Conservation (phyloP, 2,797 vertebrate species). For the Sciaenops ocellatus region DNA sequence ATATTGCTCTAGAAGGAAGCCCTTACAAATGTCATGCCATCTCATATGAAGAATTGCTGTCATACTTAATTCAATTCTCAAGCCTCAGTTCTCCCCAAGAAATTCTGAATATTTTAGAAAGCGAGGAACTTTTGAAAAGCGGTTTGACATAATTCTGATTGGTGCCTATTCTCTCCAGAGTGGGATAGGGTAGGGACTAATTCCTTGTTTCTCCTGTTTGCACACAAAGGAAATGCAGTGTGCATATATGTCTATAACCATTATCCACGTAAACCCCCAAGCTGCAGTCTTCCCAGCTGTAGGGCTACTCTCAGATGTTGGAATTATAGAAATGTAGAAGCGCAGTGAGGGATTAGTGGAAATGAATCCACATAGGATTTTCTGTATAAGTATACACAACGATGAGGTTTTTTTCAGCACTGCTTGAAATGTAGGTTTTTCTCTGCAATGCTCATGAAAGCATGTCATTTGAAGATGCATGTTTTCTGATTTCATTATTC, state of each 20-base stretch:
- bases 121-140: conserved; percentile 32
- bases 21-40: background rate
- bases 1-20: conserved; percentile 3
- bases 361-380: conserved; percentile 69
- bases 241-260: conserved; percentile 44
- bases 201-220: conserved; percentile 66
- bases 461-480: conserved; percentile 14
- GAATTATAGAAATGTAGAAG: conserved; percentile 65
- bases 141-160: conserved; percentile 49
- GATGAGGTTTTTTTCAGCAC: conserved; percentile 35
- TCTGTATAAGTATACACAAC: conserved; percentile 35
- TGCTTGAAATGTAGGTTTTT: conserved; percentile 50
- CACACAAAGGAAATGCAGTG: conserved; percentile 35
- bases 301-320: conserved; percentile 63
- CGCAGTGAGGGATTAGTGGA: conserved; percentile 70
- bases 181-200: conserved; percentile 48
- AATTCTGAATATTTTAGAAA: conserved; percentile 26
- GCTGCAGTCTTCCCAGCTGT: conserved; percentile 52
- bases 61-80: conserved; percentile 45
- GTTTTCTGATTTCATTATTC: conserved; percentile 36
- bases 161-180: conserved; percentile 39
- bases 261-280: conserved; percentile 61
- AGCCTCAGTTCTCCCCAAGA: conserved; percentile 39
- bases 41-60: conserved; percentile 31
- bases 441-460: conserved; percentile 25